Evolutionary conservation across 2,888 invertebrate species (phyloP).

Genomic region (Ptilodon capucinus): DNA sequence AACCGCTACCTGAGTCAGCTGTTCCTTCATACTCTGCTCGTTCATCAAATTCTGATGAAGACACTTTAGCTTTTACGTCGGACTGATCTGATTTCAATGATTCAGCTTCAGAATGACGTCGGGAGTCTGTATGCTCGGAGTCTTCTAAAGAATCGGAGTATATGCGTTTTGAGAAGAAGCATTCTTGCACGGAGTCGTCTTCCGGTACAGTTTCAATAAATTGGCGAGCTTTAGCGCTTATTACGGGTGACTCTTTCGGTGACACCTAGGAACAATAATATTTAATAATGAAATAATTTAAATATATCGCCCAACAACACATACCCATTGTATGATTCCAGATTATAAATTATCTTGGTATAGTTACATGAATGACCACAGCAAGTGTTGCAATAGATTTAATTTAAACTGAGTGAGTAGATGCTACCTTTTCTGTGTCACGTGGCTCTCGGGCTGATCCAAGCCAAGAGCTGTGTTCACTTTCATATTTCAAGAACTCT

Average conservation of each 20-base stretch:
- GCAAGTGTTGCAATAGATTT: too few relatives aligned
- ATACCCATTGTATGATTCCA: too few relatives aligned
- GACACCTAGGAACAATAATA: conserved; percentile 45
- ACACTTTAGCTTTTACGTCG: conserved; percentile 72
- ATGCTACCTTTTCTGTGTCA: conserved; percentile 60
- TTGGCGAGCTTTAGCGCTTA: conserved; percentile 78
- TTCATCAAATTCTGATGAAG: conserved; percentile 79
- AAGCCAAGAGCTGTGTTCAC: conserved; percentile 61
- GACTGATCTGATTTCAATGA: conserved; percentile 79
- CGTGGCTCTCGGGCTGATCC: conserved; percentile 32
- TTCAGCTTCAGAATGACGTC: conserved; percentile 78
- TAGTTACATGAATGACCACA: too few relatives aligned
- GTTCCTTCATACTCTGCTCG: conserved; percentile 77
- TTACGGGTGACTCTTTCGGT: conserved; percentile 75
- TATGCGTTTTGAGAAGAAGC: conserved; percentile 79
- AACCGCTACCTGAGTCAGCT: conserved; percentile 74
- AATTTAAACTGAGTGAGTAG: too few relatives aligned
- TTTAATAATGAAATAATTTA: conserved; percentile 11
- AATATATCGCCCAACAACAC: too few relatives aligned
- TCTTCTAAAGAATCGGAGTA: conserved; percentile 80
- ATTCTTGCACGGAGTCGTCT: conserved; percentile 80
- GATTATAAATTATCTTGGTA: too few relatives aligned
- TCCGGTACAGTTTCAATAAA: conserved; percentile 81
- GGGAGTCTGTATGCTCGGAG: conserved; percentile 76
- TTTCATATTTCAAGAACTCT: conserved; percentile 68